Conservation (phyloP, 2,888 invertebrate genomes). For the Rotaria socialis region DNA sequence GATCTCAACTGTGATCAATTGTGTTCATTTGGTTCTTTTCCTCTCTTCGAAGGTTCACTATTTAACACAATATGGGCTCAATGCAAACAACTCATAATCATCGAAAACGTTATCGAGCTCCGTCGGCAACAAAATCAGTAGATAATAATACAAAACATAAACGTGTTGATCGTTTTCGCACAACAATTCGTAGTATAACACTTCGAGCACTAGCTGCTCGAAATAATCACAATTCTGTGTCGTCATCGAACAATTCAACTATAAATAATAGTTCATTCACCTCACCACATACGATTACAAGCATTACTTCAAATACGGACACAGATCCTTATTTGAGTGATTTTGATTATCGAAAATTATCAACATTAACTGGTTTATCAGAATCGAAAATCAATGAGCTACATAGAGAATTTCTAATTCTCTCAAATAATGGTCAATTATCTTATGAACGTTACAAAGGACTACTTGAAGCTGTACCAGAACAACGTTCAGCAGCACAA, state of each 20-base stretch:
- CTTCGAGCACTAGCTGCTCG: not conserved
- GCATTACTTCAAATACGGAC: not conserved
- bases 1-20: not conserved
- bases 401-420: slow-evolving; percentile 33
- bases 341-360: slow-evolving; percentile 26
- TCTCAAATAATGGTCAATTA: not conserved
- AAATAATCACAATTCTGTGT: not conserved
- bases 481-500: not conserved
- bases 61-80: not conserved
- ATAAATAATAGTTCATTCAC: not conserved
- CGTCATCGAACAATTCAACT: not conserved
- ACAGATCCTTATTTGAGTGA: not conserved
- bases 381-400: not conserved
- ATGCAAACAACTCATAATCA: not conserved
- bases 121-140: not conserved
- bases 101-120: not conserved
- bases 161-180: not conserved
- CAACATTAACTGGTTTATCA: slow-evolving; percentile 24
- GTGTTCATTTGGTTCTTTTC: not conserved
- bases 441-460: not conserved
- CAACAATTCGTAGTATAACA: slow-evolving; percentile 24
- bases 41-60: not conserved
- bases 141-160: not conserved
- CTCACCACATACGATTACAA: not conserved
- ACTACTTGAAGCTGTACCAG: not conserved